Percentiles rank a stretch among this genome's conserved stretches.
Conservation (phyloP, 2,888 invertebrate genomes). For the Melieria omissa region DNA sequence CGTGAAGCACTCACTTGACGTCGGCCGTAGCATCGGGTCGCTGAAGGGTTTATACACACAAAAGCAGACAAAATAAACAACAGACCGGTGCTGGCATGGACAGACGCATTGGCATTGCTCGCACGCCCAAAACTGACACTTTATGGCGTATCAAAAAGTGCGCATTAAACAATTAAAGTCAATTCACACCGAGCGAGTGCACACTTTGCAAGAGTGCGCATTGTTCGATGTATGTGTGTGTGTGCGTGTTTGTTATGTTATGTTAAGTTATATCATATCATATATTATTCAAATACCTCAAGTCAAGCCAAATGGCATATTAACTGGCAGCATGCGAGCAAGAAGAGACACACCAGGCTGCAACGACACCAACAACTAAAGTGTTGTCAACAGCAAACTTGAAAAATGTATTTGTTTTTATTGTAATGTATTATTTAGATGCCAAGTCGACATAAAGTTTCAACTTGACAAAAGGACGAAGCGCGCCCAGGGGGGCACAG, state of each 20-base stretch:
- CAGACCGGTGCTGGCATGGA: not conserved
- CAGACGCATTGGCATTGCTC: not conserved
- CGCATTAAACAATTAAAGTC: conserved; percentile 31
- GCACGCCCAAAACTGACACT: not conserved
- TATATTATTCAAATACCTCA: conserved; percentile 14
- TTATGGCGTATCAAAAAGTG: conserved; percentile 19
- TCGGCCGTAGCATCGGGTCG: too few relatives aligned
- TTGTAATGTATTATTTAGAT: not conserved
- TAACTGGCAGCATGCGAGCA: conserved; percentile 18
- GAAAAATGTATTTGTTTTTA: conserved; percentile 9
- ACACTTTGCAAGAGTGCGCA: too few relatives aligned
- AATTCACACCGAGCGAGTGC: conserved; percentile 3
- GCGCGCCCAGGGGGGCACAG: not conserved
- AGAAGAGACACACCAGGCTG: not conserved
- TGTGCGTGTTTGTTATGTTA: not conserved
- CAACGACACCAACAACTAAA: conserved; percentile 1
- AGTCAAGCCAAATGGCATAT: conserved; percentile 24
- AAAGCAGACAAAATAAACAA: not conserved
- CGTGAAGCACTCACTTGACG: too few relatives aligned
- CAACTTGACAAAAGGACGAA: not conserved
- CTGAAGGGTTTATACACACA: not conserved
- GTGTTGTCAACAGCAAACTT: not conserved
- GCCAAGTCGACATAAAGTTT: too few relatives aligned
- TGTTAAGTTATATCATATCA: conserved; percentile 15
- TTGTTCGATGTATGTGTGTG: not conserved